Conservation (phyloP, 2,113 vertebrate species). For the Shinisaurus crocodilurus region DNA sequence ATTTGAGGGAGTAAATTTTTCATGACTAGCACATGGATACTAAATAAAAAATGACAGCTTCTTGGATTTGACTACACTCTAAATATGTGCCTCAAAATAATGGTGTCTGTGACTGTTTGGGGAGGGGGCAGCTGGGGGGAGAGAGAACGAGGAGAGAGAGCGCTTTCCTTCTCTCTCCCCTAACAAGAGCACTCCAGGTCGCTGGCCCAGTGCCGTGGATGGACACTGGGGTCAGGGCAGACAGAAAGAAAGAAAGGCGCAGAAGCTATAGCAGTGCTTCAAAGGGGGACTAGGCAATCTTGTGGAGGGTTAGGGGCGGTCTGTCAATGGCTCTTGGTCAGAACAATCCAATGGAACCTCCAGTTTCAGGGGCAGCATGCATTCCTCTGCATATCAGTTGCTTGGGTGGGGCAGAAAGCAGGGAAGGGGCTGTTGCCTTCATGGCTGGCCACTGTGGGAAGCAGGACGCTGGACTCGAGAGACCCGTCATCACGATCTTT, state of each 20-base stretch:
- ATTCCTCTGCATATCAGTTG: too few species aligned
- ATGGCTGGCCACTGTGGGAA: too few species aligned
- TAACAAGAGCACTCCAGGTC: not conserved
- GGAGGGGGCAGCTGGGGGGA: slow-evolving; percentile 31
- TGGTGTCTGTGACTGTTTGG: slow-evolving; percentile 49
- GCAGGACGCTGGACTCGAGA: too few species aligned
- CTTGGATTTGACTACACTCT: slow-evolving; percentile 58
- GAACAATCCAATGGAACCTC: not conserved
- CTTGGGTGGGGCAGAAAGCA: too few species aligned
- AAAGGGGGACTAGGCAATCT: not conserved
- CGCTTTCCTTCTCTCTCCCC: not conserved
- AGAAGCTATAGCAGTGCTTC: not conserved
- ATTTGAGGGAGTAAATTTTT: slow-evolving; percentile 73
- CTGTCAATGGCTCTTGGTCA: not conserved
- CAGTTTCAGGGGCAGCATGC: not conserved
- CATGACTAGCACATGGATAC: slow-evolving; percentile 63
- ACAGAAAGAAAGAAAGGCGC: not conserved
- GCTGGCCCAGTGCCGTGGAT: not conserved
- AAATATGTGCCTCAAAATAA: slow-evolving; percentile 56
- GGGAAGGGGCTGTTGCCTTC: too few species aligned
- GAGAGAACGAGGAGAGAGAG: not conserved
- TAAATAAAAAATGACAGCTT: slow-evolving; percentile 74
- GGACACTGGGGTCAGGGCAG: not conserved
- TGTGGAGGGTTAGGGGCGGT: not conserved
- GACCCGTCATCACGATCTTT: not conserved